Conservation (phyloP, 2,113 vertebrate species). For the Dicentrarchus labrax region DNA sequence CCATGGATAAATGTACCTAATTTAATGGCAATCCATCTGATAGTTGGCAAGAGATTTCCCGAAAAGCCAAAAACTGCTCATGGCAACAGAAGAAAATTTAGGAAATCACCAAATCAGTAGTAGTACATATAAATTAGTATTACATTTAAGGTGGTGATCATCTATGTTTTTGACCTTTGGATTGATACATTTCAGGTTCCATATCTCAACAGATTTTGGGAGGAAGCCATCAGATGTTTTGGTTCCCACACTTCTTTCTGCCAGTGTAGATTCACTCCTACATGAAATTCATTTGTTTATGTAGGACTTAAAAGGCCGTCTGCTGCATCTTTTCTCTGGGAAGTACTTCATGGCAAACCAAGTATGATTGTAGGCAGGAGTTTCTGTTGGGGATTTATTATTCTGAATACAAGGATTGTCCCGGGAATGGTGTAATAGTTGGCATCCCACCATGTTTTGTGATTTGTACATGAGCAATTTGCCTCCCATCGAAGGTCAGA, state of each 20-base stretch:
- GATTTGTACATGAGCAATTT: slow-evolving; percentile 62
- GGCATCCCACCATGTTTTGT: slow-evolving; percentile 61
- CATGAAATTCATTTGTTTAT: background rate
- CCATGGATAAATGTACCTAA: background rate
- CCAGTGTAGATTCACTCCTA: background rate
- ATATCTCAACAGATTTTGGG: background rate
- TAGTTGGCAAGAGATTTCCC: background rate
- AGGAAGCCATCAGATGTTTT: background rate
- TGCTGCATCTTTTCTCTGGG: slow-evolving; percentile 1
- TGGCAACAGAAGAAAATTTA: background rate
- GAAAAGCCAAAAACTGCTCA: background rate
- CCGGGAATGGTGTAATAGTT: slow-evolving; percentile 66
- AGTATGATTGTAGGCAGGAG: background rate
- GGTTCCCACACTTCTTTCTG: background rate
- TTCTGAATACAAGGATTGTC: slow-evolving; percentile 66
- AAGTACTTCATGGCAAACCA: background rate
- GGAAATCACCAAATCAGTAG: background rate
- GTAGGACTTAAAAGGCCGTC: background rate
- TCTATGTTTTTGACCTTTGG: background rate
- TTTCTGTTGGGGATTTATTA: slow-evolving; percentile 27
- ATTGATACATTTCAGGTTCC: background rate
- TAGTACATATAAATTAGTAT: background rate
- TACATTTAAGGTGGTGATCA: background rate
- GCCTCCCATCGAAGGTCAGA: slow-evolving; percentile 74
- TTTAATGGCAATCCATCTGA: background rate